These are phyloP conservation scores for Limnothrissa miodon DNA, from an alignment of 2,113 vertebrate species.

Conservation along the genomic window DNA sequence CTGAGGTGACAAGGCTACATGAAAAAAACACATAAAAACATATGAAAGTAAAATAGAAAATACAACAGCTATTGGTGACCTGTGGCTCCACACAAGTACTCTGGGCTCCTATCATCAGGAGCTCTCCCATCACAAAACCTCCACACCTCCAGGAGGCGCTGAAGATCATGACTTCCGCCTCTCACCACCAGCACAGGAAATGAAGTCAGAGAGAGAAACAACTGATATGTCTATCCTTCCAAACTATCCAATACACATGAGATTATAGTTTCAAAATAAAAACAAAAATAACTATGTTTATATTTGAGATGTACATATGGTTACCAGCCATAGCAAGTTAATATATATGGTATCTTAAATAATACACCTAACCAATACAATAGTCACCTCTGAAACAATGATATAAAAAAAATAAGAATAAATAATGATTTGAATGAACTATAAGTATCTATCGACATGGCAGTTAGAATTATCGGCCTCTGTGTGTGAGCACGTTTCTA, in stretches of 20 bases:
- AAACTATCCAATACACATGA: constrained; percentile 53
- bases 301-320: constrained; percentile 84
- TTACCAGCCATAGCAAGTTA: constrained; percentile 97
- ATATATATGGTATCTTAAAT: constrained; percentile 93
- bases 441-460: constrained; percentile 69
- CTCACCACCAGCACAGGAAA: constrained; percentile 12
- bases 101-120: not conserved
- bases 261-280: constrained; percentile 21
- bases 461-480: constrained; percentile 59
- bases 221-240: constrained; percentile 57
- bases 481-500: constrained; percentile 30
- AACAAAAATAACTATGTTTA: constrained; percentile 64
- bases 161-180: not conserved
- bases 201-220: constrained; percentile 41
- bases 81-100: not conserved
- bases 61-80: not conserved
- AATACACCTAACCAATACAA: constrained; percentile 80
- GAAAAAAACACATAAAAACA: constrained; percentile 20
- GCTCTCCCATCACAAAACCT: not conserved
- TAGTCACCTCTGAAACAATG: constrained; percentile 77
- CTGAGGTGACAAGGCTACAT: not conserved
- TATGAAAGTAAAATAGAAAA: not conserved
- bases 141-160: not conserved
- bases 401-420: constrained; percentile 82
- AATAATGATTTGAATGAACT: constrained; percentile 82